Evolutionary conservation across 30 jellyfish, hydroid and myxozoan genomes (phyloP), one percentile per base, ranked within the genome.

Genomic region (Hydractinia symbiolongicarpus): DNA sequence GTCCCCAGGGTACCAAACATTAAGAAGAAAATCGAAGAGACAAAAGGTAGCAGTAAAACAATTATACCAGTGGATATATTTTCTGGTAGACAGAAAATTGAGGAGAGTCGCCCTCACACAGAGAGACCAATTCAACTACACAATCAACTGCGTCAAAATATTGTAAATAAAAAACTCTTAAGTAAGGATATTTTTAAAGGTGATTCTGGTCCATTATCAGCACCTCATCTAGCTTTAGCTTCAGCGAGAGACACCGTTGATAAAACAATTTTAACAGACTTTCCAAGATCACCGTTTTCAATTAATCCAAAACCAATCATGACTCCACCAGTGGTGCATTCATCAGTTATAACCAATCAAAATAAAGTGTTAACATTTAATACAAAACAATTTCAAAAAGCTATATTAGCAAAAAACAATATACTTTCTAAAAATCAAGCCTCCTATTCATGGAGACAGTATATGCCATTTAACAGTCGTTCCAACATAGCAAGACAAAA

Each of bases 371-470:
- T 50, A 21, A 4, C 82, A 8, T 44, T 17, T 15, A 15, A 19
- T 53, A 49, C 51, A 11, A 73, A 9, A 74, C 72, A 75, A 9
- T 77, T 57, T 17, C 11, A 55, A 15, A 49, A 15, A 4, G 15
- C 15, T 50, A 30, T n/a, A 6, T 11, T 74, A 49, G 83, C 66
- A 13, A 74, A 74, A n/a, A 74, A 74, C 69, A 74, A 74, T 49
- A 13, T n/a, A n/a, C 7, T 64, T n/a, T n/a, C 19, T n/a, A 64
- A 64, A 44, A 64, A 64, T 1, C 74, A 64, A 64, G 16, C 73
- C 19, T 13, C 58, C 5, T 89, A 89, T 72, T 75, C 56, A 4
- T 89, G 96, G 96, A 89, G 86, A 78, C 96, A 89, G 81, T 89
- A 89, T 67, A 82, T 81, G 91, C 96, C 96, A 53, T 89, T 83